These are phyloP conservation scores for Halictus ligatus DNA, from an alignment of 2,888 invertebrate genomes.

Conservation along the genomic window DNA sequence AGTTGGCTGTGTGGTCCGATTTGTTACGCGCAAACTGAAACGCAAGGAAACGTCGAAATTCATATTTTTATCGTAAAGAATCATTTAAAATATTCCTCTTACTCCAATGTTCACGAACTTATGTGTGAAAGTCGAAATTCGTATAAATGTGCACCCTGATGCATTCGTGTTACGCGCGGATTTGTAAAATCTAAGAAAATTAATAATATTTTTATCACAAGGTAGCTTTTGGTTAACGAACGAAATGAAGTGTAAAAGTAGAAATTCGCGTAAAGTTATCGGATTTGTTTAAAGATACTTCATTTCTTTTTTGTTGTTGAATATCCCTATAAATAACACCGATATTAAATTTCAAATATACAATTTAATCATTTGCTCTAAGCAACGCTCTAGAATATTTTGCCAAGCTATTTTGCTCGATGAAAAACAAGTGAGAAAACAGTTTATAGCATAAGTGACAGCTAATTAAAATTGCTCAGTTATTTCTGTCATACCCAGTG, in stretches of 20 bases:
- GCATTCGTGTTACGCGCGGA: background rate
- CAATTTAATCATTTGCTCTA: background rate
- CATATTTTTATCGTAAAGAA: background rate
- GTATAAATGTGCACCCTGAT: background rate
- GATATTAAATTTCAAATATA: background rate
- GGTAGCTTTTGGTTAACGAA: background rate
- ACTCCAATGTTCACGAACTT: background rate
- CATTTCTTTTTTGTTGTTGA: background rate
- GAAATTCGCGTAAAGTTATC: background rate
- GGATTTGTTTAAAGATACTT: background rate
- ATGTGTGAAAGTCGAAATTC: background rate
- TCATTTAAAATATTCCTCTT: too few relatives aligned
- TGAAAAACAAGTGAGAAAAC: background rate
- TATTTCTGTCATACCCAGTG: background rate
- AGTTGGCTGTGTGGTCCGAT: background rate
- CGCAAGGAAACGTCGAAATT: background rate
- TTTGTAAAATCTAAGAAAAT: background rate
- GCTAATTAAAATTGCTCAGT: slow-evolving; percentile 5
- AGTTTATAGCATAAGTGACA: slow-evolving; percentile 1
- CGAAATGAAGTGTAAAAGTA: background rate
- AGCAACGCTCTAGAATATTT: background rate
- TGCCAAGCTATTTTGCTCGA: background rate
- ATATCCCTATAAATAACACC: background rate
- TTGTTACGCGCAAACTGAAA: background rate
- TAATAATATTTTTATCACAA: background rate